Conservation (phyloP, 2,113 vertebrate species). For the Cephalopterus ornatus region DNA sequence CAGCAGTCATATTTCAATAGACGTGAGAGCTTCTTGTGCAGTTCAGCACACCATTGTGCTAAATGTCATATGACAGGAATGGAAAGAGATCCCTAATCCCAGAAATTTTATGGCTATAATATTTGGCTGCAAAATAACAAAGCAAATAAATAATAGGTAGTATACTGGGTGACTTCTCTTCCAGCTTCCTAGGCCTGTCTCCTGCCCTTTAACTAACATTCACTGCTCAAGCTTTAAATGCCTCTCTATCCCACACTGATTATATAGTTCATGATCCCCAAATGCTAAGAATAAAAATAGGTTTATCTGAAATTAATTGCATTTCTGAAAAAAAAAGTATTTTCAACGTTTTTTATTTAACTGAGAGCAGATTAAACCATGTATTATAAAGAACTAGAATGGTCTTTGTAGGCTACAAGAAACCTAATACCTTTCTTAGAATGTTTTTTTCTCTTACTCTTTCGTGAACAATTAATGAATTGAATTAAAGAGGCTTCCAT, state of each 20-base stretch:
- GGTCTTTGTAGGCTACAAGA: not conserved
- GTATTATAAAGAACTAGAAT: not conserved
- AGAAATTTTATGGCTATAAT: not conserved
- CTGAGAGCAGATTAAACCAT: slow-evolving; percentile 25
- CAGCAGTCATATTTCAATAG: not conserved
- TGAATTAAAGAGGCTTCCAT: not conserved
- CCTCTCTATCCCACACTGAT: not conserved
- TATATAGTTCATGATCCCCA: not conserved
- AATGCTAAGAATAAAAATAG: not conserved
- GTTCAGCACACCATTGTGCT: fast-evolving
- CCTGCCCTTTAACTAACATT: not conserved
- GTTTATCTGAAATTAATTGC: slow-evolving; percentile 49
- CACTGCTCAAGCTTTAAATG: not conserved
- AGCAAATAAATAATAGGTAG: not conserved
- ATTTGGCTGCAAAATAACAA: not conserved
- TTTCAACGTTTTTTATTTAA: not conserved
- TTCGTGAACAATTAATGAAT: not conserved
- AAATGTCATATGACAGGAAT: not conserved
- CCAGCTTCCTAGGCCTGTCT: not conserved
- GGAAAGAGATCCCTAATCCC: not conserved
- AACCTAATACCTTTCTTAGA: not conserved
- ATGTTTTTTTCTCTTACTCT: not conserved
- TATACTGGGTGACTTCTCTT: not conserved
- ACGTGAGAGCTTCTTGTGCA: not conserved
- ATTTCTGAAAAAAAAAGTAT: slow-evolving; percentile 3